These are phyloP conservation scores for Chelonia mydas DNA, from an alignment of 2,797 vertebrate genomes.

Conservation along the genomic window DNA sequence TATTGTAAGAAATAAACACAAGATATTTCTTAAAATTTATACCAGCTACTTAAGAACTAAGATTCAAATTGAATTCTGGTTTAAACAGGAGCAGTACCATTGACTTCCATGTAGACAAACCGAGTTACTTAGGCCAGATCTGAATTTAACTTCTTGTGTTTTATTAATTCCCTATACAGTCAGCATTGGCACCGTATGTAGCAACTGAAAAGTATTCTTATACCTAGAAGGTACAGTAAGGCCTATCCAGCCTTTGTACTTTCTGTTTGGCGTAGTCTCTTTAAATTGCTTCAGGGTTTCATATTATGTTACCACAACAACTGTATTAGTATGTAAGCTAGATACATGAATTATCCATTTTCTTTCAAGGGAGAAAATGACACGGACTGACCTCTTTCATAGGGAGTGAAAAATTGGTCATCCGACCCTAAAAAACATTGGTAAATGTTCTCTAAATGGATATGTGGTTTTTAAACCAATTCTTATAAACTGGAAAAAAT, in stretches of 20 bases:
- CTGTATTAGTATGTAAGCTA: neutral
- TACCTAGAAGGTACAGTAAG: neutral
- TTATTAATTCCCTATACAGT: neutral
- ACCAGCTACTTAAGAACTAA: neutral
- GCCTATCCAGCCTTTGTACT: neutral
- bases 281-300: neutral
- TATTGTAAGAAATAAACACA: rapidly evolving
- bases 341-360: neutral
- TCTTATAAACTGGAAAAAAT: neutral
- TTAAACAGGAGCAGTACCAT: neutral
- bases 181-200: neutral
- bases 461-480: neutral
- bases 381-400: neutral
- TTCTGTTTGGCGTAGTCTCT: neutral
- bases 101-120: neutral
- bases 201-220: neutral
- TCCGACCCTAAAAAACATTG: neutral
- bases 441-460: neutral
- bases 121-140: neutral
- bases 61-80: neutral
- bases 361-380: neutral
- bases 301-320: neutral
- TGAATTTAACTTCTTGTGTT: neutral
- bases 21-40: neutral
- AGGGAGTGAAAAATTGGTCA: neutral